Evolutionary conservation across 2,113 vertebrate genomes (phyloP), one percentile per base, ranked within the genome.

Genomic region (Phylloscopus whistleri): DNA sequence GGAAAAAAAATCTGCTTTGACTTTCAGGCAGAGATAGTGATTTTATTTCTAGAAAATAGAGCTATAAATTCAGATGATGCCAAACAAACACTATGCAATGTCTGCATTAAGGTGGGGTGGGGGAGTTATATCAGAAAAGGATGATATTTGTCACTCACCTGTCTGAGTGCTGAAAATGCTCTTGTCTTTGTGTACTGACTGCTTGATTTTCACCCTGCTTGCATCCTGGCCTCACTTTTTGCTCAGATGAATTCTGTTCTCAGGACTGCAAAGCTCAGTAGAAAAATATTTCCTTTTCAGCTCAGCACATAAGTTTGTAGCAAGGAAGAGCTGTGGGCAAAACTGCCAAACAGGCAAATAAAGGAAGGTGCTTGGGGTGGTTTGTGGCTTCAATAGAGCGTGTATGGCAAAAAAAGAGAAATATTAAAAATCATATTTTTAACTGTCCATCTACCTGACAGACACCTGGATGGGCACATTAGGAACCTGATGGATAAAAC

Each of bases 21-120:
- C 66, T 90, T 89, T 37, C 64, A 89, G 66, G 60, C 37, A 84
- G 60, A 92, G 33, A 41, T 7, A 66, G 73, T 72, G 83, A 76
- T 52, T 90, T 92, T 84, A 72, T 90, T 92, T 75, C 77, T 87
- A 75, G 76, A 72, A 96, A 94, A 88, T 30, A 89, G 86, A 95
- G 86, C 80, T 84, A 69, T 89, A 96, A 96, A 92, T 68, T 33
- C 7, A 3, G 33, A 14, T 87, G 78, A 52, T 78, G 83, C 73
- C 85, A 92, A 93, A 78, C 43, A 92, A 92, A 75, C 18, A 20
- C 60, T 66, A 15, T 22, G 37, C 49, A 58, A 59, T 79, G 76
- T 94, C 73, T 83, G 41, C 35, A 33, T 92, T 78, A 78, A 72
- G 69, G 85, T 87, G 66, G 48, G 49, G 9, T 53, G 17, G 56